Conservation (phyloP, 1,140 invertebrate species). For the Drosophila navojoa region DNA sequence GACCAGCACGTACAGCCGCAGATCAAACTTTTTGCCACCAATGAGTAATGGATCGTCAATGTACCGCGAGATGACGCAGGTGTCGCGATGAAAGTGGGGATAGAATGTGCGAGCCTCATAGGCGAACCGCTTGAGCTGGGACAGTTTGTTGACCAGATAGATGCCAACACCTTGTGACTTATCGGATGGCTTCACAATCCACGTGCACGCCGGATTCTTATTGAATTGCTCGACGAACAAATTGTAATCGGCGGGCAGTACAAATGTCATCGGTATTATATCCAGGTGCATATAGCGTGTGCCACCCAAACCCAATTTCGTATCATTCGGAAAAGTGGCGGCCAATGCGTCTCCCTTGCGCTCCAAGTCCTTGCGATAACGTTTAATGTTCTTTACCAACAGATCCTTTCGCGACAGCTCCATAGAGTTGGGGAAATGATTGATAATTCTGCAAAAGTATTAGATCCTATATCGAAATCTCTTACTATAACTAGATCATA, state of each 20-base stretch:
- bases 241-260: conserved; percentile 96
- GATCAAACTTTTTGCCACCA: conserved; percentile 94
- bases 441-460: conserved; percentile 86
- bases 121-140: conserved; percentile 94
- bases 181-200: conserved; percentile 98
- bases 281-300: conserved; percentile 92
- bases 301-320: conserved; percentile 87
- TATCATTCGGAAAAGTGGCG: conserved; percentile 85
- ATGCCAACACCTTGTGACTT: conserved; percentile 95
- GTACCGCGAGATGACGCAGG: conserved; percentile 95
- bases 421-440: conserved; percentile 97
- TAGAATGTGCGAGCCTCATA: conserved; percentile 90
- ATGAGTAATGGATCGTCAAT: conserved; percentile 93
- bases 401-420: conserved; percentile 97
- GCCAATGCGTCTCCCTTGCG: conserved; percentile 94
- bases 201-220: conserved; percentile 95
- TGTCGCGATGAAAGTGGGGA: conserved; percentile 91
- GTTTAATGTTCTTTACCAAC: conserved; percentile 97
- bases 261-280: conserved; percentile 96
- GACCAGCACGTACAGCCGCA: conserved; percentile 93
- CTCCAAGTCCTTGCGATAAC: conserved; percentile 95
- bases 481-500: no score
- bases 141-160: conserved; percentile 94
- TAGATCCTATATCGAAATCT: background rate
- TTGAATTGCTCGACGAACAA: conserved; percentile 97